Evolutionary conservation across 2,113 vertebrate genomes (phyloP).

Genomic region (Ciconia boyciana): DNA sequence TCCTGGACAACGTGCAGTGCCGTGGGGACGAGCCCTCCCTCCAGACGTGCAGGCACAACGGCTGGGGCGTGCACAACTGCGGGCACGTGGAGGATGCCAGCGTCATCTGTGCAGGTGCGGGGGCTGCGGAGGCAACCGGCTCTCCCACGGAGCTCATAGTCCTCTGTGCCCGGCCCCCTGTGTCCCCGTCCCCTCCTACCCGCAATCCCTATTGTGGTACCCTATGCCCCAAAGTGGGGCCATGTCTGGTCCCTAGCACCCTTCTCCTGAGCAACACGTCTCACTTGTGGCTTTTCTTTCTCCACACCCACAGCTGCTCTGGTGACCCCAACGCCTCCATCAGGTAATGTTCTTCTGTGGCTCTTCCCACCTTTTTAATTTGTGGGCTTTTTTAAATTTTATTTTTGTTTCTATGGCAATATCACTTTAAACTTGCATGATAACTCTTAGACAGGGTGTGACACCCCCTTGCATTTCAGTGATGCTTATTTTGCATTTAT

Average conservation of each 20-base stretch:
- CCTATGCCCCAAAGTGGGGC: rapidly evolving
- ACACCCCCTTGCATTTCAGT: background rate
- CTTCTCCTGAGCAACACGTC: background rate
- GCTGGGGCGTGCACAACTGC: background rate
- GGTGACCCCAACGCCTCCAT: background rate
- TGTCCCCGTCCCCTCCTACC: rapidly evolving
- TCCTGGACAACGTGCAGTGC: background rate
- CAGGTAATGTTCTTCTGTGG: background rate
- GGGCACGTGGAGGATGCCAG: background rate
- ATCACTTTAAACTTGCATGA: rapidly evolving
- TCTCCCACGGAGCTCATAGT: rapidly evolving
- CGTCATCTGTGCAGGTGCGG: background rate
- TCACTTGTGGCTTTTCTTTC: background rate
- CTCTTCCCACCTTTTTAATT: background rate
- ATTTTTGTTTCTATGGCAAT: background rate
- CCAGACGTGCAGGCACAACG: background rate
- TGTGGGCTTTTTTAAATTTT: background rate
- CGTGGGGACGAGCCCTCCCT: background rate
- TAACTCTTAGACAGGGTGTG: background rate
- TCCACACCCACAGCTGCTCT: background rate
- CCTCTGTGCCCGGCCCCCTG: rapidly evolving
- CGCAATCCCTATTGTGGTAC: rapidly evolving
- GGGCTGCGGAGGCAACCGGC: rapidly evolving
- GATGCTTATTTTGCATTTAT: background rate
- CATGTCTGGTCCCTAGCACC: rapidly evolving